These are phyloP conservation scores for Pteria penguin DNA, from an alignment of 2,888 invertebrate genomes.

Conservation along the genomic window DNA sequence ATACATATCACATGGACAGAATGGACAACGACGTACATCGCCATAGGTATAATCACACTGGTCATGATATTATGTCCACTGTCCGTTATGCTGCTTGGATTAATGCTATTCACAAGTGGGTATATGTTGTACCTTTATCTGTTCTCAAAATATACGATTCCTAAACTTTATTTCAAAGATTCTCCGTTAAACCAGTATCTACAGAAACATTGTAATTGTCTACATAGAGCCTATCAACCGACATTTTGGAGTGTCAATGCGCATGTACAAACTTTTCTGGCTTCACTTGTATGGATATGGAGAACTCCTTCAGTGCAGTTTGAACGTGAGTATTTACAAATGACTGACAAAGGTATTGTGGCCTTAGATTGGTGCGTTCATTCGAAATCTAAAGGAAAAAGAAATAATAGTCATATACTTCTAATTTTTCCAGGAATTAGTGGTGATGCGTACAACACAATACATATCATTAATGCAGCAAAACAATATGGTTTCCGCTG, in stretches of 20 bases:
- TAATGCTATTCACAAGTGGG: too few species aligned
- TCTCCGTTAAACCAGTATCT: constrained; percentile 70
- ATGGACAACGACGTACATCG: too few species aligned
- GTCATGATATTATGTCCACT: too few species aligned
- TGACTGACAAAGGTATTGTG: constrained; percentile 73
- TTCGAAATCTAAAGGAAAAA: constrained; percentile 45
- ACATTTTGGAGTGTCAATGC: constrained; percentile 58
- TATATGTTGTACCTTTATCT: not conserved
- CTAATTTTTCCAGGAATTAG: constrained; percentile 71
- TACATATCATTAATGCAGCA: constrained; percentile 57
- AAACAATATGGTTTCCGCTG: constrained; percentile 62
- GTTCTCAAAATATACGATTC: constrained; percentile 13
- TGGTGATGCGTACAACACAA: constrained; percentile 62
- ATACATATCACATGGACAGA: too few species aligned
- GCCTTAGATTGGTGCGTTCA: constrained; percentile 74
- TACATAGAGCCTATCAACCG: constrained; percentile 64
- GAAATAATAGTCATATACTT: constrained; percentile 59
- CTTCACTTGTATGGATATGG: constrained; percentile 36
- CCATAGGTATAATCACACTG: too few species aligned
- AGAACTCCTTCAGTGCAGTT: constrained; percentile 52
- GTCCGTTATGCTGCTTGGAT: too few species aligned
- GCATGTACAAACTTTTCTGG: constrained; percentile 72
- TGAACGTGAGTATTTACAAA: constrained; percentile 73
- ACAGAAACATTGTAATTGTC: constrained; percentile 59
- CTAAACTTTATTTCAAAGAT: constrained; percentile 67